Conservation (phyloP, 35 echinoderm and acorn worm species). For the Apostichopus californicus region DNA sequence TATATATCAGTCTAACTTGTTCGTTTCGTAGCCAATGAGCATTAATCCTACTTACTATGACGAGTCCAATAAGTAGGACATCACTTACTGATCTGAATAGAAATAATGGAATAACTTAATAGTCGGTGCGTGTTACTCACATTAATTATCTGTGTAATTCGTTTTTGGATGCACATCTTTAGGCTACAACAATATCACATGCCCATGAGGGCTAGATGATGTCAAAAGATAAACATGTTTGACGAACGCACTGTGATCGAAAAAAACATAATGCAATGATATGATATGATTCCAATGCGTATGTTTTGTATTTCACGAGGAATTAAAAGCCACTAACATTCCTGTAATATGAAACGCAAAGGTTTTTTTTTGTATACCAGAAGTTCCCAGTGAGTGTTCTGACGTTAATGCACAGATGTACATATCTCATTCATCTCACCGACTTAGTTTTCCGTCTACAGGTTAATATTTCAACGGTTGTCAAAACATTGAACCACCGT, state of each 20-base stretch:
- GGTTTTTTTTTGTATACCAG: not conserved
- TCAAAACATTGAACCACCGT: not conserved
- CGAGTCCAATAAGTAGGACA: too few relatives aligned
- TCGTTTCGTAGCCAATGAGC: too few relatives aligned
- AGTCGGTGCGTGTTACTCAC: too few relatives aligned
- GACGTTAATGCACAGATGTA: not conserved
- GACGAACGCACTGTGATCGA: not conserved
- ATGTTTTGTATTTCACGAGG: not conserved
- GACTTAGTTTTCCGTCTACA: not conserved
- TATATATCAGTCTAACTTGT: too few relatives aligned
- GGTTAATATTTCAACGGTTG: conserved; percentile 1
- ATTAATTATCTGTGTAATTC: too few relatives aligned
- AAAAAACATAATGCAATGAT: not conserved
- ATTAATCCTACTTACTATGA: too few relatives aligned
- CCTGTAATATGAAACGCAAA: not conserved
- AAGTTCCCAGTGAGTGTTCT: not conserved
- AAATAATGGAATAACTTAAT: too few relatives aligned
- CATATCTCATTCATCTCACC: not conserved
- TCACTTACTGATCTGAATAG: too few relatives aligned
- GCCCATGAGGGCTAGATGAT: too few relatives aligned
- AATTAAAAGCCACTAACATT: not conserved
- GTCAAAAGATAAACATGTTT: too few relatives aligned
- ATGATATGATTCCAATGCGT: not conserved
- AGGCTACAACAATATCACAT: too few relatives aligned
- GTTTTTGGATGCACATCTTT: too few relatives aligned